A percentile compares a stretch with the other conserved stretches of the same genome.
Evolutionary conservation across 2,797 vertebrate genomes (phyloP).

Genomic region (Knipowitschia caucasica): DNA sequence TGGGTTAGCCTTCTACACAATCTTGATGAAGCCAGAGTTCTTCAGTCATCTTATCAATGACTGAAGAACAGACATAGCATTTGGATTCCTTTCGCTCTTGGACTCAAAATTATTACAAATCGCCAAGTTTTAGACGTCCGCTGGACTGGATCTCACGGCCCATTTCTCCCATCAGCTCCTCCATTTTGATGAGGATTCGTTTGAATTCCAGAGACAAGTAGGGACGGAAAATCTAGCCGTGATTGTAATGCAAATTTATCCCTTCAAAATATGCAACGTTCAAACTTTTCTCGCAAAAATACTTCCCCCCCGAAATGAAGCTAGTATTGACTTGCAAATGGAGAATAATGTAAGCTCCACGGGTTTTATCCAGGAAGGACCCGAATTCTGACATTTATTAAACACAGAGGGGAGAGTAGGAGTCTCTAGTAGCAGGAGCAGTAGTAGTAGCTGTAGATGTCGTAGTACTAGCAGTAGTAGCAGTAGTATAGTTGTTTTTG

Average conservation of each 20-base stretch:
- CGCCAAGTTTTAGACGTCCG: too few relatives aligned
- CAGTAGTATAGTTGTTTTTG: constrained; percentile 25
- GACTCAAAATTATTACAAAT: background rate
- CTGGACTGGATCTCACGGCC: background rate
- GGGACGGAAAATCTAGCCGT: constrained; percentile 5
- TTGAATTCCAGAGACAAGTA: constrained; percentile 6
- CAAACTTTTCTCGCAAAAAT: constrained; percentile 57
- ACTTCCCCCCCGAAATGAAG: constrained; percentile 54
- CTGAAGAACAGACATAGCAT: too few relatives aligned
- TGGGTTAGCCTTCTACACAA: too few relatives aligned
- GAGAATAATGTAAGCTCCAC: constrained; percentile 54
- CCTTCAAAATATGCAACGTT: constrained; percentile 29
- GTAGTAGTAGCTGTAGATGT: background rate
- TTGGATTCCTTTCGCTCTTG: too few relatives aligned
- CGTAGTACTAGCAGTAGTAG: background rate
- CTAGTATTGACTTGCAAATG: constrained; percentile 69
- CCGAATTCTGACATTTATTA: too few relatives aligned
- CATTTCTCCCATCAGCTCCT: background rate
- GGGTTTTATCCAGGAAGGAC: constrained; percentile 46
- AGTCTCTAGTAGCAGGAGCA: background rate
- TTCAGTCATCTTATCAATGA: too few relatives aligned
- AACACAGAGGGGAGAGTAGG: background rate
- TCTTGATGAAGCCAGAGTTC: too few relatives aligned
- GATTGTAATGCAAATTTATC: constrained; percentile 11
- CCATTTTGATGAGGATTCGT: background rate